Evolutionary conservation across 2,888 invertebrate species (phyloP), one percentile per base, ranked within the genome.

Genomic region (Synanthedon formicaeformis): DNA sequence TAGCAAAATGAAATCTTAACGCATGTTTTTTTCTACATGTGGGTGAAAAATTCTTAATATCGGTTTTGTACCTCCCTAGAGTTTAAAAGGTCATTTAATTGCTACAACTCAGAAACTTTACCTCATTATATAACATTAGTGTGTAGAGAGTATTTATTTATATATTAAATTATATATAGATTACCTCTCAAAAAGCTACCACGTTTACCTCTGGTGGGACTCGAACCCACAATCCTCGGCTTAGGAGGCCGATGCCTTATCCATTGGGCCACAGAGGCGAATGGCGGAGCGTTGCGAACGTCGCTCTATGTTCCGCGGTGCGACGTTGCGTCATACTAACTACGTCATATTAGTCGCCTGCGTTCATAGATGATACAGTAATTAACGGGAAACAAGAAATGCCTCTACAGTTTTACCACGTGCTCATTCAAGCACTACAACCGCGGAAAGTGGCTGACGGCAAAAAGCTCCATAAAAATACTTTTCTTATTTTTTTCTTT

Each of bases 201-300:
- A n/a, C 13, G 40, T 60, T 60, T 93, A 93, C 93, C 93, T 93
- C 93, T 92, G 92, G 92, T 92, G 92, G 92, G 93, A 92, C 92
- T 93, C 92, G 92, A 93, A 93, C 92, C 92, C 92, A 91, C 92
- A 91, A 91, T 92, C 92, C 92, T 91, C 92, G 92, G 92, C 92
- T 92, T 92, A 92, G 92, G 92, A 92, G 92, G 92, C 92, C 92
- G 92, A 91, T 92, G 92, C 92, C 92, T 92, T 92, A 92, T 92
- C 92, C 92, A 92, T 92, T 92, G 91, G 92, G 92, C 92, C 92
- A 92, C 92, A 92, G 92, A 92, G 93, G 93, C 93, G 75, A 61
- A 78, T 97, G 97, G 57, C 94, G 92, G 73, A 93, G 93, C 83
- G 96, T 95, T 54, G 58, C 96, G 91, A 73, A 93, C 92, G 53